phyloP scores from a whole-genome alignment of 2,113 vertebrate species.

The Crotophaga sulcirostris region DNA sequence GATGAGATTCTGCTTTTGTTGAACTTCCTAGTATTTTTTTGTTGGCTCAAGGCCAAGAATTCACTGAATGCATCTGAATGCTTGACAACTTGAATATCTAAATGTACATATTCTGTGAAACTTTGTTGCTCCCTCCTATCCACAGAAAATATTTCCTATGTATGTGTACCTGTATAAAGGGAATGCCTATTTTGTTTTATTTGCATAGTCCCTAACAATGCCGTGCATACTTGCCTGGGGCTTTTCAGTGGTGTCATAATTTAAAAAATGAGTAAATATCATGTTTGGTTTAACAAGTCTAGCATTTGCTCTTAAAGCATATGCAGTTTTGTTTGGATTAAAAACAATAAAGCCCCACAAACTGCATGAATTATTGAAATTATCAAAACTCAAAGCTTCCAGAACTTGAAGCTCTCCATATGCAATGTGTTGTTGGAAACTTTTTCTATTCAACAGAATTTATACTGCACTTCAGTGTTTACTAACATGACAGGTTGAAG shows the following conservation, averaged over 20 bases:
- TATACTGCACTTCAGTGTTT: not conserved
- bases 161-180: not conserved
- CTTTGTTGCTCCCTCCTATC: not conserved
- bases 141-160: not conserved
- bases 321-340: not conserved
- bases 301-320: not conserved
- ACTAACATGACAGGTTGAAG: not conserved
- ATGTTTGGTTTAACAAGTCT: not conserved
- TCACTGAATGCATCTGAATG: not conserved
- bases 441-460: not conserved
- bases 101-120: not conserved
- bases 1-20: not conserved
- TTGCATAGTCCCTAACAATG: not conserved
- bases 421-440: not conserved
- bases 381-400: not conserved
- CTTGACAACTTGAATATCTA: not conserved
- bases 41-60: not conserved
- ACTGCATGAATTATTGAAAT: not conserved
- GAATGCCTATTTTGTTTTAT: not conserved
- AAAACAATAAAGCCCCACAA: too few species aligned
- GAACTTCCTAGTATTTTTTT: not conserved
- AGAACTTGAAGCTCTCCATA: not conserved
- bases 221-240: not conserved
- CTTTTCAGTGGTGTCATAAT: not conserved
- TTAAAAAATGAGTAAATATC: not conserved